Conservation (phyloP, 2,113 vertebrate genomes). For the Camelus dromedarius region DNA sequence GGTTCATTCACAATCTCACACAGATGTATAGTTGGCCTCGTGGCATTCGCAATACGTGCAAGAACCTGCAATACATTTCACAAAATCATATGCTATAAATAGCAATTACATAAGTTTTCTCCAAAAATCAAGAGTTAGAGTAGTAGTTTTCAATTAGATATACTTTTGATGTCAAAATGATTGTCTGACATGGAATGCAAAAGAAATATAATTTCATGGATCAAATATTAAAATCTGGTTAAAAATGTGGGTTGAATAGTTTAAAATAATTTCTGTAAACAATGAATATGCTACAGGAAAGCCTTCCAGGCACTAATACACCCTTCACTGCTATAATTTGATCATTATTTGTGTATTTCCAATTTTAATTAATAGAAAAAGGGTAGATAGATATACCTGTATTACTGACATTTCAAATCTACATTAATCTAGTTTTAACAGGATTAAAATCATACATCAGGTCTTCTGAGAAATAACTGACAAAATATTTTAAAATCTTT, state of each 20-base stretch:
- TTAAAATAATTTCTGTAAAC: neutral
- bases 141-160: neutral
- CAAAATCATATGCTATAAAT: slow-evolving; percentile 8
- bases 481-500: neutral
- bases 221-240: slow-evolving; percentile 18
- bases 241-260: neutral
- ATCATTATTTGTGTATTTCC: neutral
- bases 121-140: neutral
- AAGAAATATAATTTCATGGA: neutral
- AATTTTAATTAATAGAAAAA: neutral
- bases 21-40: slow-evolving; percentile 97
- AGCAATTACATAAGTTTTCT: slow-evolving; percentile 21
- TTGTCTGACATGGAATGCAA: neutral
- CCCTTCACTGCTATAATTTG: neutral
- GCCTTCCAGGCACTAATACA: neutral
- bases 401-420: slow-evolving; percentile 21
- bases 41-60: slow-evolving; percentile 97
- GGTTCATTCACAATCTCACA: slow-evolving; percentile 98
- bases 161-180: neutral
- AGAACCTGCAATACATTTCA: slow-evolving; percentile 90
- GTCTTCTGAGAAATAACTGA: neutral
- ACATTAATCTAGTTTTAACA: neutral
- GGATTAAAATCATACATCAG: slow-evolving; percentile 44
- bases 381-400: neutral
- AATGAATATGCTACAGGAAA: slow-evolving; percentile 24